Percentiles rank a stretch among this genome's conserved stretches.
phyloP scores from a whole-genome alignment of 2,888 invertebrate genomes.

The Agrilus mali region DNA sequence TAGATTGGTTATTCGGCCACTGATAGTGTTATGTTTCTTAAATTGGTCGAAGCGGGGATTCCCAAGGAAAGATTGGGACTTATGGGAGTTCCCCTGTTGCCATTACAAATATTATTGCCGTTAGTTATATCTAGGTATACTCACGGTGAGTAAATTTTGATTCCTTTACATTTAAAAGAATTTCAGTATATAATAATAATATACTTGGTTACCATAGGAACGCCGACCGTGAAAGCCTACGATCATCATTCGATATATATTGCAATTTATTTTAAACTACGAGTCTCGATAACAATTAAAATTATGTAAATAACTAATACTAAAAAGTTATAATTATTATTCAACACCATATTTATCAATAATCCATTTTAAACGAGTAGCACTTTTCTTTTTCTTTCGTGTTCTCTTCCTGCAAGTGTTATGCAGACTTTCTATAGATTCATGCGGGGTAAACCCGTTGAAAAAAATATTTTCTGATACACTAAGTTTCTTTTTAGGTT shows the following conservation, averaged over 20 bases:
- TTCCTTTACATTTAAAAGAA: too few relatives aligned
- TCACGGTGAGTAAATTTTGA: constrained; percentile 20
- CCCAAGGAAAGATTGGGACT: constrained; percentile 90
- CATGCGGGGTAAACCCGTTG: too few relatives aligned
- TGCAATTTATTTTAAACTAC: too few relatives aligned
- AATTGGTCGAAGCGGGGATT: constrained; percentile 91
- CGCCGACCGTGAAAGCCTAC: too few relatives aligned
- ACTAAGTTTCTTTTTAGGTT: neutral
- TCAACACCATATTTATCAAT: constrained; percentile 3
- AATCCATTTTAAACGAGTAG: constrained; percentile 5
- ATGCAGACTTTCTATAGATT: neutral
- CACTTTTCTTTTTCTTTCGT: neutral
- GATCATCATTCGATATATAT: too few relatives aligned
- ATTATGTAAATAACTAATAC: neutral
- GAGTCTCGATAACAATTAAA: neutral
- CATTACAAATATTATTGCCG: constrained; percentile 83
- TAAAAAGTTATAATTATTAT: neutral
- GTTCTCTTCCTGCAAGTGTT: neutral
- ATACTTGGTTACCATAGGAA: too few relatives aligned
- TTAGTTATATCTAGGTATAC: constrained; percentile 56
- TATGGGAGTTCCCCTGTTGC: constrained; percentile 85
- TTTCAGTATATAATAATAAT: too few relatives aligned
- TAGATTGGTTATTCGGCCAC: constrained; percentile 92
- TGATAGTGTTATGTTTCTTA: constrained; percentile 88
- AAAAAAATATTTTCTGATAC: too few relatives aligned